phyloP scores from a whole-genome alignment of 1,140 invertebrate species.

The Chionoecetes opilio region DNA sequence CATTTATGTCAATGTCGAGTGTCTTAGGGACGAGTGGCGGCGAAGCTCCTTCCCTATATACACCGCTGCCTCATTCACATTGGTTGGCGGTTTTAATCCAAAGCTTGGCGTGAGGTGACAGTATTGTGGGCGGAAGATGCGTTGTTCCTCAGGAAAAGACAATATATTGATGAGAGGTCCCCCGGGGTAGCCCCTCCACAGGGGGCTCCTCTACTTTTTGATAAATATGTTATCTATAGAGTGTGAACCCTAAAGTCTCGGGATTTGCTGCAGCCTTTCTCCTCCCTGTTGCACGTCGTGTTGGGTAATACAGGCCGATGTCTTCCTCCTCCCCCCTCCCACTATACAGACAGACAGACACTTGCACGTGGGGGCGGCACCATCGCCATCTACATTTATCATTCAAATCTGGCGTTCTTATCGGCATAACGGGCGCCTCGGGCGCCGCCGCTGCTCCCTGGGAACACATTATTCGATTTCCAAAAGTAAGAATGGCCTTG shows the following conservation, averaged over 20 bases:
- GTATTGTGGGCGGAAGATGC: background rate
- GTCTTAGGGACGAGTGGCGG: background rate
- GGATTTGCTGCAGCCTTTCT: slow-evolving; percentile 38
- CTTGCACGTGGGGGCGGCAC: slow-evolving; percentile 44
- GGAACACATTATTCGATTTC: slow-evolving; percentile 77
- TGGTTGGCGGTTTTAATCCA: background rate
- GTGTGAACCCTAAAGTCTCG: background rate
- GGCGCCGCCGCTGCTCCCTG: slow-evolving; percentile 61
- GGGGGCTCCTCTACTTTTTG: slow-evolving; percentile 13
- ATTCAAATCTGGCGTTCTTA: slow-evolving; percentile 78
- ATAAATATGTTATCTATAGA: slow-evolving; percentile 52
- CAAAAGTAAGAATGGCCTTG: slow-evolving; percentile 76
- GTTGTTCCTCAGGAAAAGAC: background rate
- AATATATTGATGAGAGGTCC: background rate
- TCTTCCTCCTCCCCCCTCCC: background rate
- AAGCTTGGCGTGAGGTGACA: background rate
- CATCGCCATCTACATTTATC: slow-evolving; percentile 74
- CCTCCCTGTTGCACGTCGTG: background rate
- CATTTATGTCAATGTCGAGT: background rate
- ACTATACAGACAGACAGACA: slow-evolving; percentile 19
- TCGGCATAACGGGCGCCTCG: slow-evolving; percentile 71
- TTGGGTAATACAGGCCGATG: slow-evolving; percentile 22
- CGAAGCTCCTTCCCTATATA: background rate
- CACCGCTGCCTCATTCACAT: background rate
- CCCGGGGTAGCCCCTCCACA: background rate